A percentile compares a stretch with the other conserved stretches of the same genome.
These are phyloP conservation scores for Drosophila insularis DNA, from an alignment of 1,140 invertebrate species.

Conservation along the genomic window DNA sequence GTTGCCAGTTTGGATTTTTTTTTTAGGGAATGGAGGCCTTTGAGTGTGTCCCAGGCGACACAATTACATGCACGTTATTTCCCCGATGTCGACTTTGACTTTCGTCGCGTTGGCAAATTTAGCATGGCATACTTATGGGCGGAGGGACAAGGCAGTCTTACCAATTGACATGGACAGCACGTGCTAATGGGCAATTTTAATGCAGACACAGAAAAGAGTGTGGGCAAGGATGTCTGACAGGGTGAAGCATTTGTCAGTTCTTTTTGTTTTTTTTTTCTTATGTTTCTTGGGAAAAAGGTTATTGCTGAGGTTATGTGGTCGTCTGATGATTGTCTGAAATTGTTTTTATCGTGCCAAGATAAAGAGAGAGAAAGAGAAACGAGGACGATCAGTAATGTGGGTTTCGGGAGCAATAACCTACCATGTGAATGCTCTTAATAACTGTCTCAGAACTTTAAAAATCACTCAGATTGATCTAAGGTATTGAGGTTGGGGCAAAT, in stretches of 20 bases:
- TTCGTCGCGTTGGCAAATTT: constrained; percentile 26
- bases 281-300: neutral
- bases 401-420: neutral
- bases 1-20: constrained; percentile 41
- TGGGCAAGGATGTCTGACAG: neutral
- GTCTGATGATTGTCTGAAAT: constrained; percentile 8
- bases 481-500: no score
- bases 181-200: constrained; percentile 57
- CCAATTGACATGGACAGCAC: constrained; percentile 70
- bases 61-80: constrained; percentile 71
- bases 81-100: constrained; percentile 34
- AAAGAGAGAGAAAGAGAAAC: neutral
- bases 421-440: no score
- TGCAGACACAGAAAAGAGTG: neutral
- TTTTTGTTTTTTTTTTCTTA: neutral
- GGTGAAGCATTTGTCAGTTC: constrained; percentile 10
- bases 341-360: neutral
- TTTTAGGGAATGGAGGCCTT: neutral
- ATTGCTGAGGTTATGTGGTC: constrained; percentile 8
- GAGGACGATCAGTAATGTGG: neutral
- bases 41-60: constrained; percentile 55
- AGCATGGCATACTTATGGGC: constrained; percentile 4
- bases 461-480: no score
- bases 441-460: no score
- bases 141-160: constrained; percentile 45